Conservation (phyloP, 2,113 vertebrate species). For the Tringa solitaria region DNA sequence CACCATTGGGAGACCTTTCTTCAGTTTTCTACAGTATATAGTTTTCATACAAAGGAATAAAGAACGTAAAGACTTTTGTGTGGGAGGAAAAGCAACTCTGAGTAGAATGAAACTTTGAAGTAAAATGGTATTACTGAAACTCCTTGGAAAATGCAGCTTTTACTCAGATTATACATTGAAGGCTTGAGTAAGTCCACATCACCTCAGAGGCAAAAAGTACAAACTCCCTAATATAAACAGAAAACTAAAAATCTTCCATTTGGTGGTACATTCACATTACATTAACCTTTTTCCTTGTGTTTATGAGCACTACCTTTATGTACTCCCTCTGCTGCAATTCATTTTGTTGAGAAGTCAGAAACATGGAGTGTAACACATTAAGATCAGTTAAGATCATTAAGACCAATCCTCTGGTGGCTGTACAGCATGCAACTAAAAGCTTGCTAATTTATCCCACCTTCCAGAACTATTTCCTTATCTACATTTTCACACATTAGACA, state of each 20-base stretch:
- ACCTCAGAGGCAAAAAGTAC: background rate
- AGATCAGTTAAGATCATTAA: background rate
- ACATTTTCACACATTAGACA: background rate
- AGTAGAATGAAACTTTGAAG: background rate
- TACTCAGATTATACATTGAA: background rate
- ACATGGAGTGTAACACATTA: background rate
- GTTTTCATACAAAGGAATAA: background rate
- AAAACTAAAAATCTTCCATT: background rate
- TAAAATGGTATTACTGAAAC: background rate
- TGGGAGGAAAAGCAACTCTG: background rate
- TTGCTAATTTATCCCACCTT: background rate
- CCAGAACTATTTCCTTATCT: background rate
- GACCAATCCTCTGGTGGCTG: background rate
- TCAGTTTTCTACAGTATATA: background rate
- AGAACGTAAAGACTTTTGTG: background rate
- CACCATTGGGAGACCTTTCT: background rate
- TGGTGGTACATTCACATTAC: background rate
- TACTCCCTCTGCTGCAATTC: background rate
- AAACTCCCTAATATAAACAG: background rate
- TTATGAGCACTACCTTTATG: background rate
- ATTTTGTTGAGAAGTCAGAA: background rate
- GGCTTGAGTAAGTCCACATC: background rate
- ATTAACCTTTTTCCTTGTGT: background rate
- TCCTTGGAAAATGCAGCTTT: background rate
- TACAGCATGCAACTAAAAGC: background rate